Conservation (phyloP, 2,888 invertebrate species). For the Malthinus flaveolus region DNA sequence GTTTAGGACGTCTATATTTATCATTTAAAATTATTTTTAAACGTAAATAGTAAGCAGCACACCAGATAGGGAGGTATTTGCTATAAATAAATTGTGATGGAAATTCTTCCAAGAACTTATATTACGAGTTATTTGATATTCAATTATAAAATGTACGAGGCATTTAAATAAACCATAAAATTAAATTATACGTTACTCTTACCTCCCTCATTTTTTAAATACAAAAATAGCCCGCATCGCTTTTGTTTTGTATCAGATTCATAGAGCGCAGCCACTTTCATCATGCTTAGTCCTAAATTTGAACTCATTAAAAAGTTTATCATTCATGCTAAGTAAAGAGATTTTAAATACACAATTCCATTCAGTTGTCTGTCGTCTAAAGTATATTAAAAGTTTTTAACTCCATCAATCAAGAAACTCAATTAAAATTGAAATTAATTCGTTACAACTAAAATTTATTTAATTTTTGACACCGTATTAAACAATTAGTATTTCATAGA, state of each 20-base stretch:
- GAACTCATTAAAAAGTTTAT: slow-evolving; percentile 15
- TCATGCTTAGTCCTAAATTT: not conserved
- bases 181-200: too few species aligned
- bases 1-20: too few species aligned
- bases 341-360: slow-evolving; percentile 3
- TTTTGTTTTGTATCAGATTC: slow-evolving; percentile 7
- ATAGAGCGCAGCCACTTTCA: slow-evolving; percentile 8
- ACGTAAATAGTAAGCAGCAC: too few species aligned
- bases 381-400: slow-evolving; percentile 5
- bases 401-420: slow-evolving; percentile 10
- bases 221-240: slow-evolving; percentile 2
- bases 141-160: too few species aligned
- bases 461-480: slow-evolving; percentile 14
- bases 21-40: too few species aligned
- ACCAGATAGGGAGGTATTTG: too few species aligned
- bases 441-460: slow-evolving; percentile 5
- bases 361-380: slow-evolving; percentile 3
- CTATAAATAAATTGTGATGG: too few species aligned
- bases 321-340: slow-evolving; percentile 12
- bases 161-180: too few species aligned
- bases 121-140: too few species aligned
- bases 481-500: not conserved
- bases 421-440: slow-evolving; percentile 6
- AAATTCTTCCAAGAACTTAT: too few species aligned
- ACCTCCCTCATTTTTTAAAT: too few species aligned